Evolutionary conservation across 1,140 invertebrate species (phyloP).

Genomic region (Schlechtendalia chinensis): DNA sequence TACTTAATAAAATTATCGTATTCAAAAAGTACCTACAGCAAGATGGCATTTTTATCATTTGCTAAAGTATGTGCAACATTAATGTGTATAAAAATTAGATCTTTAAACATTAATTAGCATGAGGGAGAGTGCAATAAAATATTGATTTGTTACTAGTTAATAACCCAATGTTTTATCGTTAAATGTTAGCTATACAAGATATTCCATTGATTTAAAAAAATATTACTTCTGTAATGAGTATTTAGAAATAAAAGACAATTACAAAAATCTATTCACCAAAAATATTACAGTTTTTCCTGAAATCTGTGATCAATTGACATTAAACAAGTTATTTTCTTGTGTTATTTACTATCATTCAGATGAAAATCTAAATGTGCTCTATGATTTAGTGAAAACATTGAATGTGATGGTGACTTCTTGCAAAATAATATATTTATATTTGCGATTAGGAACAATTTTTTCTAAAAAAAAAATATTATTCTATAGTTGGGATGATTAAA

Average conservation of each 20-base stretch:
- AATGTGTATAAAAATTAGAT: conserved; percentile 26
- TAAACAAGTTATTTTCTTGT: conserved; percentile 11
- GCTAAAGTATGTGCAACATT: conserved; percentile 40
- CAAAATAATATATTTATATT: background rate
- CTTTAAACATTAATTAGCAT: conserved; percentile 13
- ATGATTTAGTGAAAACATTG: background rate
- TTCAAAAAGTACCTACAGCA: conserved; percentile 17
- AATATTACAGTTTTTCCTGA: conserved; percentile 2
- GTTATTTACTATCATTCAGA: background rate
- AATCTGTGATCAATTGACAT: conserved; percentile 14
- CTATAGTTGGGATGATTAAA: conserved; percentile 8
- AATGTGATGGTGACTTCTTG: background rate
- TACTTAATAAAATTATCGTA: conserved; percentile 5
- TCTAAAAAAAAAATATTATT: background rate
- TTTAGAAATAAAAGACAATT: background rate
- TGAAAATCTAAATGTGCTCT: conserved; percentile 1
- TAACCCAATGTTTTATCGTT: background rate
- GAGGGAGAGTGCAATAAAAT: background rate
- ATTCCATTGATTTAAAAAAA: background rate
- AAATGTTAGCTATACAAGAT: background rate
- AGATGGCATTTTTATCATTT: conserved; percentile 42
- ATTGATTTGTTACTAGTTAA: background rate
- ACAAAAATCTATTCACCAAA: too few species aligned
- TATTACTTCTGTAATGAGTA: background rate
- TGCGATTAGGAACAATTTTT: background rate